Base-by-base conservation (phyloP, 2,888 invertebrate species). In the Volucella bombylans region DNA sequence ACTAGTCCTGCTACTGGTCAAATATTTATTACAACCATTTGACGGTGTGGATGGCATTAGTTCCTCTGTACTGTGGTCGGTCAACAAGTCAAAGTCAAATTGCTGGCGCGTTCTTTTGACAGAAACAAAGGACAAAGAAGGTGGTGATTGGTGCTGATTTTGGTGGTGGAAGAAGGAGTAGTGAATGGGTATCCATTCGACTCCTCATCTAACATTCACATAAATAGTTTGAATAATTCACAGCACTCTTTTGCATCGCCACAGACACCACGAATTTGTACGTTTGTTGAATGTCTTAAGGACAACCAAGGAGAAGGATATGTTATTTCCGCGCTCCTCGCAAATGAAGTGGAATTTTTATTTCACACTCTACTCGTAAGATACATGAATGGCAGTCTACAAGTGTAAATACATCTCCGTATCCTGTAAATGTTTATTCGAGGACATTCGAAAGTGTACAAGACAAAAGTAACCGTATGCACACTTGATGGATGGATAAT, bases 281-380 rank as follows among this genome's bases (percentile, higher is more conserved):
- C 31, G 31, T 31, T 31, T 31, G 31, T 31, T 31, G 6, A 82
- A 62, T 59, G 15, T 71, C 79, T 83, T 61, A 79, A 74, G 83
- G 69, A 79, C 69, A 69, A 55, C 18, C 8, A 39, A 50, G 82
- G 55, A 68, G 31, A 55, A 68, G 47, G 11, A 72, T 23, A 23
- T 57, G 50, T 50, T 68, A 43, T 45, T 38, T 23, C 50, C 41
- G 57, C 10, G 39, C 57, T 64, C 38, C 72, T 47, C 41, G 72
- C 57, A 81, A 81, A 85, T 85, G 85, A 85, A 81, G 76, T 77
- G 85, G 80, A 77, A 77, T 77, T 81, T 85, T 71, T 81, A 77
- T 85, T 77, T 85, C 81, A 80, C 81, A 77, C 85, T 67, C 4
- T n/a, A n/a, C n/a, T n/a, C n/a, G n/a, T 4, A 80, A 73, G 69